Percentiles rank a stretch among this genome's conserved stretches.
Evolutionary conservation across 2,888 invertebrate species (phyloP).

Genomic region (Magallana nippona): DNA sequence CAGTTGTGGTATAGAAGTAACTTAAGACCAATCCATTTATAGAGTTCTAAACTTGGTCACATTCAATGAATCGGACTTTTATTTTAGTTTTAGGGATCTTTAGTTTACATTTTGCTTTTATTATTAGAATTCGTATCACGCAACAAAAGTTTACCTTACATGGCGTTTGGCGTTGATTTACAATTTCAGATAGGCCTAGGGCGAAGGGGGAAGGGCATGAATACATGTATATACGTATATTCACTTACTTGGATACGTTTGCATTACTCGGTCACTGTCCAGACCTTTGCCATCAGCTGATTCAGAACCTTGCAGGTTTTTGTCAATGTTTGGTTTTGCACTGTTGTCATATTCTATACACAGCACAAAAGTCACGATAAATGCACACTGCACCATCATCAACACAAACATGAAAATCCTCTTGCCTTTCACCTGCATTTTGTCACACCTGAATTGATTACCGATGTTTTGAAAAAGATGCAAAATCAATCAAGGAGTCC

Average conservation of each 20-base stretch:
- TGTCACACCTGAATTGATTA: not conserved
- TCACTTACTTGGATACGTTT: not conserved
- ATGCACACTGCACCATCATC: not conserved
- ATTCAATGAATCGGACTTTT: too few species aligned
- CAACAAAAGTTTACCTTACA: too few species aligned
- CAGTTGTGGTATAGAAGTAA: too few species aligned
- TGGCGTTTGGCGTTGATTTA: too few species aligned
- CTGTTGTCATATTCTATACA: not conserved
- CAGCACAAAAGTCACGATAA: slow-evolving; percentile 10
- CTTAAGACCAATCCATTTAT: too few species aligned
- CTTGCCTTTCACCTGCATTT: slow-evolving; percentile 10
- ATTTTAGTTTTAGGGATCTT: too few species aligned
- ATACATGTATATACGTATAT: too few species aligned
- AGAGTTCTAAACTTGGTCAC: too few species aligned
- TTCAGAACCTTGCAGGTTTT: not conserved
- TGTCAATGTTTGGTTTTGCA: not conserved
- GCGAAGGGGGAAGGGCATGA: not conserved
- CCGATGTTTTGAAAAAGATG: too few species aligned
- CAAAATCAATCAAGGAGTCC: too few species aligned
- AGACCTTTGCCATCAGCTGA: not conserved
- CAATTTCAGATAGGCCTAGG: not conserved
- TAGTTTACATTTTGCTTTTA: too few species aligned
- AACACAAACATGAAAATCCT: not conserved
- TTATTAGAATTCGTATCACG: too few species aligned
- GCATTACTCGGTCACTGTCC: not conserved